A percentile compares a stretch with the other conserved stretches of the same genome.
phyloP scores from a whole-genome alignment of 1,140 invertebrate species.

The Nomia melanderi region DNA sequence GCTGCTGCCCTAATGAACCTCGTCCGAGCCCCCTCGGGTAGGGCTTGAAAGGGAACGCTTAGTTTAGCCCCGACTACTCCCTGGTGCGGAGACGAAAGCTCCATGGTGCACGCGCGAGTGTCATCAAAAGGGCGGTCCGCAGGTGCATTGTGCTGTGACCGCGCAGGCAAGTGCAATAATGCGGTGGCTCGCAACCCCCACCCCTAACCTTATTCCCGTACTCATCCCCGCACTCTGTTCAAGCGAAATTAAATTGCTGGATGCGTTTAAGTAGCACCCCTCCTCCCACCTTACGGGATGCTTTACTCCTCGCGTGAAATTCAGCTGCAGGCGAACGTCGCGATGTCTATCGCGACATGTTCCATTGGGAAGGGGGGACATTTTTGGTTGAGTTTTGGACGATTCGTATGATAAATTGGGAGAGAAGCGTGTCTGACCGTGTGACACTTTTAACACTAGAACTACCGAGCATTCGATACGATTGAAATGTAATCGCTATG shows the following conservation, averaged over 20 bases:
- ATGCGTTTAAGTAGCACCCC: constrained; percentile 29
- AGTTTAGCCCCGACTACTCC: constrained; percentile 23
- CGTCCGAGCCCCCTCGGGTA: constrained; percentile 25
- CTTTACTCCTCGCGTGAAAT: not conserved
- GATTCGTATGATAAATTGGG: too few species aligned
- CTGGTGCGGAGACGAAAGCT: constrained; percentile 22
- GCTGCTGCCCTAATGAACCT: constrained; percentile 1
- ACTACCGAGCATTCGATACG: too few species aligned
- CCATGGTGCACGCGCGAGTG: constrained; percentile 13
- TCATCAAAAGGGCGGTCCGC: constrained; percentile 15
- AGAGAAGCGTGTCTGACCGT: too few species aligned
- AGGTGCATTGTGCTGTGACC: constrained; percentile 29
- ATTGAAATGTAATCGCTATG: too few species aligned
- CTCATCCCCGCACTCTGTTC: not conserved
- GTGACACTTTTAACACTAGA: too few species aligned
- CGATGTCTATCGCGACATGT: not conserved
- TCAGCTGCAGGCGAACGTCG: not conserved
- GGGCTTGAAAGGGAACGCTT: constrained; percentile 28
- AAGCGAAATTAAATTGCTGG: constrained; percentile 39
- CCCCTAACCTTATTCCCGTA: not conserved
- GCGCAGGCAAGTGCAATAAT: constrained; percentile 24
- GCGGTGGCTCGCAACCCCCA: not conserved
- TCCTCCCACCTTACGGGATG: too few species aligned
- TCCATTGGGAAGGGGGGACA: not conserved
- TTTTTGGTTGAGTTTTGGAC: too few species aligned